Conservation (phyloP, 1,140 invertebrate species). For the Ostrea denselamellosa region DNA sequence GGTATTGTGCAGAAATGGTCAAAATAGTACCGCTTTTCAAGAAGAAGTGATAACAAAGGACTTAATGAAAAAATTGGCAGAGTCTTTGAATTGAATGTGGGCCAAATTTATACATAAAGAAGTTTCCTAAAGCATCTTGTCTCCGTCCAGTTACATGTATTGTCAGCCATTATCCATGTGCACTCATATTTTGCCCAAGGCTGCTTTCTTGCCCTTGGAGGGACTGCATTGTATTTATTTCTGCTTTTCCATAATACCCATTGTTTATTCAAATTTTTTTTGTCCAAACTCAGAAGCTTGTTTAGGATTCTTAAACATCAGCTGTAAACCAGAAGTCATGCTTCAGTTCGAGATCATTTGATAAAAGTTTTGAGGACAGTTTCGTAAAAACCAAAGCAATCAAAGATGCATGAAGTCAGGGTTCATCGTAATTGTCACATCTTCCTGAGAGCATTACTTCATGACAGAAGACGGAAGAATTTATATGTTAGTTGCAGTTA, state of each 20-base stretch:
- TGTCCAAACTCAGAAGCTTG: not conserved
- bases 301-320: not conserved
- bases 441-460: too few relatives aligned
- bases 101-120: not conserved
- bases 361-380: not conserved
- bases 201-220: not conserved
- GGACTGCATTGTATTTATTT: not conserved
- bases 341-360: not conserved
- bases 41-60: too few relatives aligned
- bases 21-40: not conserved
- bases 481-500: too few relatives aligned
- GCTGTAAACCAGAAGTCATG: not conserved
- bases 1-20: not conserved
- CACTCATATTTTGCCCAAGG: not conserved
- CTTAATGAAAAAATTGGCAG: not conserved
- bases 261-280: not conserved
- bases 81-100: not conserved
- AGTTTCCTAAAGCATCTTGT: not conserved
- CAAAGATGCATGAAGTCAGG: too few relatives aligned
- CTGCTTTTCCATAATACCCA: not conserved
- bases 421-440: too few relatives aligned
- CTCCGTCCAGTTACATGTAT: conserved; percentile 1
- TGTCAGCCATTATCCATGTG: not conserved
- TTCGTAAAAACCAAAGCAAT: too few relatives aligned
- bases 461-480: too few relatives aligned